A percentile compares a stretch with the other conserved stretches of the same genome.
Evolutionary conservation across 2,797 vertebrate genomes (phyloP).

Genomic region (Poliocrania exsul): DNA sequence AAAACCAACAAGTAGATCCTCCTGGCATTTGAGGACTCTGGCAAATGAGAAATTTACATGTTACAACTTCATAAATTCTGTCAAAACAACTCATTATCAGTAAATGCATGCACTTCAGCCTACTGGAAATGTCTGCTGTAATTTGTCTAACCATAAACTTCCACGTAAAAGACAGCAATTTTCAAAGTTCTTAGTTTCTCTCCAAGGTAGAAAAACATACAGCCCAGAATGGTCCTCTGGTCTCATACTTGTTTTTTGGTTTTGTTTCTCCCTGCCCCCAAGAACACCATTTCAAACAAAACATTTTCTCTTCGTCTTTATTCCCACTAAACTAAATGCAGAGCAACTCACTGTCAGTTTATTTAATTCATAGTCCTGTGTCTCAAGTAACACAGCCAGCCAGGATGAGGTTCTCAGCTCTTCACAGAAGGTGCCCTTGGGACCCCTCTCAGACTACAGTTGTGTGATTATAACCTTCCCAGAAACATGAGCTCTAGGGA

Average conservation of each 20-base stretch:
- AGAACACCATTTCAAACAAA: neutral
- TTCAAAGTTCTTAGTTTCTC: neutral
- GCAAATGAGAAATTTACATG: neutral
- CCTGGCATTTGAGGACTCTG: neutral
- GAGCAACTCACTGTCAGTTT: neutral
- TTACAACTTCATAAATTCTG: neutral
- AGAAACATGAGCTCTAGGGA: neutral
- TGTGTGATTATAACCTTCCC: neutral
- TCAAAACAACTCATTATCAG: neutral
- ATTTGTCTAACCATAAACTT: neutral
- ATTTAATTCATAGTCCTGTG: neutral
- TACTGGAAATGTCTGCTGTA: neutral
- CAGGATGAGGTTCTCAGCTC: neutral
- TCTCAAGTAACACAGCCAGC: neutral
- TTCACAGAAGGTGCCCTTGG: neutral
- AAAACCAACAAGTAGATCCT: neutral
- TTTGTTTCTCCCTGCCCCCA: fast-evolving
- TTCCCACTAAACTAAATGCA: neutral
- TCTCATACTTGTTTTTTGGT: neutral
- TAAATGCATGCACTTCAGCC: neutral
- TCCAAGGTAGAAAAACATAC: neutral
- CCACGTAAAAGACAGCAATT: neutral
- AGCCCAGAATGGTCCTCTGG: neutral
- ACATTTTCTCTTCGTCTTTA: neutral
- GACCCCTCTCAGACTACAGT: neutral